Base-by-base conservation (phyloP, 2,113 vertebrate species). In the Ardeotis arabs region DNA sequence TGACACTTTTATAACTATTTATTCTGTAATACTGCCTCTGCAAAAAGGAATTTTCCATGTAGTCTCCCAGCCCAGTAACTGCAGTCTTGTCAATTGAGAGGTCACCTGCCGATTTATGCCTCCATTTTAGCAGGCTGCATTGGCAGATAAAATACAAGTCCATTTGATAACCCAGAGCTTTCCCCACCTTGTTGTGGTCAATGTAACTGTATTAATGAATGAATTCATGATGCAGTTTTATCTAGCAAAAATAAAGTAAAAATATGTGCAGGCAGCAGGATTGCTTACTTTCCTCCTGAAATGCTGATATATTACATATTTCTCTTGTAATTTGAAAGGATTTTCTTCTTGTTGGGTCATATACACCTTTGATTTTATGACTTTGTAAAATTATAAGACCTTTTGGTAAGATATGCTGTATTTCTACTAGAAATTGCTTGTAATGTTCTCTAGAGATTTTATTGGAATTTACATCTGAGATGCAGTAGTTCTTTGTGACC, bases 401-500 rank as follows among this genome's bases (percentile, higher is more conserved):
- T 85, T 81, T 81, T 2, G 1, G 12, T 72, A 45, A 44, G 13
- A 9, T 23, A 18, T 53, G 16, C 21, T 20, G 4, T 41, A 67
- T 52, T 66, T 82, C 55, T 90, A 31, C 27, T 87, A 45, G 29
- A 67, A 90, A 58, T 14, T n/a, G 7, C 21, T 79, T 39, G 22
- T 14, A 27, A 33, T 39, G 7, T 53, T 90, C 79, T 27, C 33
- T 49, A 55, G 52, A 62, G 37, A 45, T 75, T 63, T 82, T 44
- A 29, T 33, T 67, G 69, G 35, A 44, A 58, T 88, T 86, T 52
- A 25, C 35, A 6, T 33, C 8, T 15, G 5, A 62, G 39, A 49
- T 37, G 20, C 15, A 78, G 0, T 35, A 74, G 21, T 78, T 66
- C 39, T 55, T 68, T 0, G 0, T 64, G 44, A 35, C 9, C 33